Conservation (phyloP, 2,888 invertebrate species). For the Drosophila neotestacea region DNA sequence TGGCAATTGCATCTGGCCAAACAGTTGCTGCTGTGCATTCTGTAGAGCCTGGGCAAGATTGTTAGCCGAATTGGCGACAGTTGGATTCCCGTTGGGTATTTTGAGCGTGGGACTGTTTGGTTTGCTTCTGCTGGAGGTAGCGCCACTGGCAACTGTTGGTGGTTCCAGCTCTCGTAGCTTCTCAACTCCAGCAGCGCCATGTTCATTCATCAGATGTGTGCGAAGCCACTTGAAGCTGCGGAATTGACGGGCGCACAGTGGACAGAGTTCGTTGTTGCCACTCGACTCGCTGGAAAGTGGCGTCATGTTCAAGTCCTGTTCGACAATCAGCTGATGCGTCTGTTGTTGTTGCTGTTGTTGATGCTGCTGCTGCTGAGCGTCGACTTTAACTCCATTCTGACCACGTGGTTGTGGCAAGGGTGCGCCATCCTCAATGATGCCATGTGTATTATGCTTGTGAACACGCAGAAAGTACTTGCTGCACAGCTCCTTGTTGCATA, state of each 20-base stretch:
- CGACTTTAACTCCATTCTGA: slow-evolving; percentile 82
- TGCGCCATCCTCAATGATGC: slow-evolving; percentile 94
- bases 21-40: slow-evolving; percentile 79
- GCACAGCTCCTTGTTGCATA: slow-evolving; percentile 99
- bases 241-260: slow-evolving; percentile 94
- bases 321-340: slow-evolving; percentile 43
- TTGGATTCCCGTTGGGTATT: slow-evolving; percentile 83
- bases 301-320: slow-evolving; percentile 65
- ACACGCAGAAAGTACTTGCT: slow-evolving; percentile 98
- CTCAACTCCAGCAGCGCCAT: slow-evolving; percentile 88
- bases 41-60: slow-evolving; percentile 83
- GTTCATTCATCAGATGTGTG: slow-evolving; percentile 94
- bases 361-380: slow-evolving; percentile 58
- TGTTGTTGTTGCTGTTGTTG: slow-evolving; percentile 60
- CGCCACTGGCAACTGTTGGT: slow-evolving; percentile 3
- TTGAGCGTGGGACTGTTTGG: slow-evolving; percentile 84
- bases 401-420: slow-evolving; percentile 85
- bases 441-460: slow-evolving; percentile 99
- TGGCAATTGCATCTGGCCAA: slow-evolving; percentile 77
- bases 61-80: slow-evolving; percentile 74
- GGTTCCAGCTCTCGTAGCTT: slow-evolving; percentile 83
- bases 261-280: slow-evolving; percentile 91
- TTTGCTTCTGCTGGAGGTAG: slow-evolving; percentile 62
- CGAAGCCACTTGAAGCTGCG: slow-evolving; percentile 95
- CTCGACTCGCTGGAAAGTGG: slow-evolving; percentile 88